Evolutionary conservation across 2,888 invertebrate species (phyloP).

Genomic region (Temnothorax rugatulus): DNA sequence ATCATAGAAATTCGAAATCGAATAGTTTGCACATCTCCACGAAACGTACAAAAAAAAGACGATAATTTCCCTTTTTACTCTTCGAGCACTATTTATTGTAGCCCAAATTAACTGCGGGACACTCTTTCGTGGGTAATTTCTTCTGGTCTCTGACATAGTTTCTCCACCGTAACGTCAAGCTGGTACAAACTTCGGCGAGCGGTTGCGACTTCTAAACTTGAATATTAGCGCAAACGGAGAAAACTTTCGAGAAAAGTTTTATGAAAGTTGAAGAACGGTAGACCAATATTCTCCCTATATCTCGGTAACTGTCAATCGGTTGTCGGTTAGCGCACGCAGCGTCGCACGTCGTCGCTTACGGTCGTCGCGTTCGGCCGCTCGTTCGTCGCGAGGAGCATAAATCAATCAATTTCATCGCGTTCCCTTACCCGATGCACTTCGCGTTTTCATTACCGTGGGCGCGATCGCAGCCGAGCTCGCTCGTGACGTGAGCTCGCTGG

Average conservation of each 20-base stretch:
- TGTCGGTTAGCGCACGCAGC: slow-evolving; percentile 1
- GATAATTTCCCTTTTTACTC: not conserved
- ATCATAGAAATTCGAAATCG: no score
- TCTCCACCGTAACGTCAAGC: not conserved
- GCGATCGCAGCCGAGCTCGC: slow-evolving; percentile 59
- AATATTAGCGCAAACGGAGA: slow-evolving; percentile 10
- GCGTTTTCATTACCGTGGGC: slow-evolving; percentile 68
- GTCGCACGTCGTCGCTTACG: not conserved
- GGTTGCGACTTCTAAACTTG: slow-evolving; percentile 19
- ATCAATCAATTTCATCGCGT: slow-evolving; percentile 72
- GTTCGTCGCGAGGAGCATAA: slow-evolving; percentile 57
- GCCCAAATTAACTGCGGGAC: not conserved
- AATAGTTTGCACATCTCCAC: no score
- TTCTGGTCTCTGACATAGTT: slow-evolving; percentile 9
- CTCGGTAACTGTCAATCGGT: not conserved
- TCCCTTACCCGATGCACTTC: slow-evolving; percentile 47
- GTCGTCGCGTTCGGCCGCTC: not conserved
- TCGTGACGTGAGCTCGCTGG: slow-evolving; percentile 73
- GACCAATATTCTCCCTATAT: not conserved
- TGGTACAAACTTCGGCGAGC: not conserved
- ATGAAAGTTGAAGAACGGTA: not conserved
- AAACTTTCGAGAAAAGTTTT: not conserved
- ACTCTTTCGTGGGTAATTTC: slow-evolving; percentile 8
- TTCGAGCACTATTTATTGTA: not conserved
- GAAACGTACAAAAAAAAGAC: not conserved